Evolutionary conservation across 2,113 vertebrate genomes (phyloP).

Genomic region (Strigops habroptila): DNA sequence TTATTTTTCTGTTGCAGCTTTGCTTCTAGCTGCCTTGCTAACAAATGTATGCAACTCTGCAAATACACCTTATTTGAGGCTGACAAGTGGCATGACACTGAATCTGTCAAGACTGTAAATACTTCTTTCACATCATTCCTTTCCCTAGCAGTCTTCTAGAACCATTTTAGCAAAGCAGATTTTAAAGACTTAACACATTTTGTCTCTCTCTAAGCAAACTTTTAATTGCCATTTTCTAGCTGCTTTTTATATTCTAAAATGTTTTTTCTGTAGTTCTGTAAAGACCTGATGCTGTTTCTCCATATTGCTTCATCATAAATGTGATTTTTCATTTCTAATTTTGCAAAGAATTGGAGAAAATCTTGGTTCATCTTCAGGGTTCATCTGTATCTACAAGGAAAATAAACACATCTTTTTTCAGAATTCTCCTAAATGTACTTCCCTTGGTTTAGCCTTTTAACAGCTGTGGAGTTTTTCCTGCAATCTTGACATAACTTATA

Average conservation of each 20-base stretch:
- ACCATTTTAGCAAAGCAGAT: not conserved
- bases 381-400: not conserved
- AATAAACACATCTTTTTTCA: slow-evolving; percentile 27
- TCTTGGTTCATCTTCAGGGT: not conserved
- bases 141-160: not conserved
- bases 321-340: not conserved
- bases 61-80: not conserved
- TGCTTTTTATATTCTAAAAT: not conserved
- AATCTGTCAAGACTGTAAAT: not conserved
- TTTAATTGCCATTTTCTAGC: not conserved
- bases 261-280: not conserved
- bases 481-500: not conserved
- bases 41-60: not conserved
- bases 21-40: not conserved
- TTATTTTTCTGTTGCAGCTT: not conserved
- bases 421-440: not conserved
- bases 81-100: not conserved
- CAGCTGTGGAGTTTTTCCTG: not conserved
- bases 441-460: not conserved
- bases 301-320: not conserved
- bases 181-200: not conserved
- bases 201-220: not conserved
- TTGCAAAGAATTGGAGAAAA: not conserved
- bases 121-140: not conserved
- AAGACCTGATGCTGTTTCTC: not conserved